A percentile compares a stretch with the other conserved stretches of the same genome.
Evolutionary conservation across 2,888 invertebrate species (phyloP).

Genomic region (Tubiluchus corallicola): DNA sequence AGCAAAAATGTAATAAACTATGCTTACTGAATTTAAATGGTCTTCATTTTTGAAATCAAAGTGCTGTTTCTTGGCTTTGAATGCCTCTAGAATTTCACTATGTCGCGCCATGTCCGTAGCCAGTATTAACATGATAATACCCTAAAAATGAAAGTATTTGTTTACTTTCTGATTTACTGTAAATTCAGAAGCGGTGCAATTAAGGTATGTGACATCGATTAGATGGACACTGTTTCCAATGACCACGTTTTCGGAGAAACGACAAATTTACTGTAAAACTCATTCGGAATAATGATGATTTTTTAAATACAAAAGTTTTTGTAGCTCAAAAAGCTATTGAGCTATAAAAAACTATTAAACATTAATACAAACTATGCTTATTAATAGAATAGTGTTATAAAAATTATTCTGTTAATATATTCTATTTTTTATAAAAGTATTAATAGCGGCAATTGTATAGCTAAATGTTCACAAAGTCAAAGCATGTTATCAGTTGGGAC

Average conservation of each 20-base stretch:
- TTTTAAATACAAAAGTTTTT: not conserved
- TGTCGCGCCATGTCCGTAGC: conserved; percentile 31
- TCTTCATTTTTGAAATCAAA: conserved; percentile 26
- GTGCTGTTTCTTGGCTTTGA: conserved; percentile 21
- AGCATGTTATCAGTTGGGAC: too few relatives aligned
- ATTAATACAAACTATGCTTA: too few relatives aligned
- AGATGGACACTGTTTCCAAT: too few relatives aligned
- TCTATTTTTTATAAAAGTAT: too few relatives aligned
- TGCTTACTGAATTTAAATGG: conserved; percentile 22
- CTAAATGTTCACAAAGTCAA: too few relatives aligned
- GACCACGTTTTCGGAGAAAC: too few relatives aligned
- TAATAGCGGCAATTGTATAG: too few relatives aligned
- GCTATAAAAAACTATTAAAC: too few relatives aligned
- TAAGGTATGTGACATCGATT: too few relatives aligned
- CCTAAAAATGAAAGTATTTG: conserved; percentile 16
- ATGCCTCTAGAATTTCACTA: conserved; percentile 27
- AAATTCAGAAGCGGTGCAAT: too few relatives aligned
- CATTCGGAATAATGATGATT: not conserved
- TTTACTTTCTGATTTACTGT: not conserved
- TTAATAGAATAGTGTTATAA: too few relatives aligned
- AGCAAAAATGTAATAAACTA: not conserved
- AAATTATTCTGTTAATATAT: too few relatives aligned
- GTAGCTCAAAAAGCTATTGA: not conserved
- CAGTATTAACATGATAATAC: conserved; percentile 27
- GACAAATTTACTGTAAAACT: not conserved